phyloP scores from a whole-genome alignment of 2,888 invertebrate genomes.

The Cerastoderma edule region DNA sequence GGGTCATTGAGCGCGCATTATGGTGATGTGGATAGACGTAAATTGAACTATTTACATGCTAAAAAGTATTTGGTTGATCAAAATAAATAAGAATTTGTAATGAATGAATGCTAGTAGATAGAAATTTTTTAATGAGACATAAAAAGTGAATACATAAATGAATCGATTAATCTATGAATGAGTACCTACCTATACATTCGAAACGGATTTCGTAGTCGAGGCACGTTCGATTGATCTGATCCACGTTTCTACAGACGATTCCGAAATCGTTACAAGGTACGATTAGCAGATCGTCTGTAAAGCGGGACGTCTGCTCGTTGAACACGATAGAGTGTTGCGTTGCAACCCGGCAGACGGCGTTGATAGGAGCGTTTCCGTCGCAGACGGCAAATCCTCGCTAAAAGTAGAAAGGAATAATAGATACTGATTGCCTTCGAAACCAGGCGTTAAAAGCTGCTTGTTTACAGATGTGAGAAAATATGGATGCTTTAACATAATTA shows the following conservation, averaged over 20 bases:
- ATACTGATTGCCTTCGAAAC: not conserved
- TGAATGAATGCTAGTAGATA: too few species aligned
- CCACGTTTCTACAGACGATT: conserved; percentile 40
- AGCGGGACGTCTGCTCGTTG: conserved; percentile 32
- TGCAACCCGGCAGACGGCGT: conserved; percentile 46
- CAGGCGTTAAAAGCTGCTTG: too few species aligned
- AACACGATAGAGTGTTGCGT: conserved; percentile 32
- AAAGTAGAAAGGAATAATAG: conserved; percentile 18
- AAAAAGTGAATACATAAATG: too few species aligned
- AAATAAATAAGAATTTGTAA: too few species aligned
- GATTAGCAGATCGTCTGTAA: conserved; percentile 24
- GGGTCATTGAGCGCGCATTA: too few species aligned
- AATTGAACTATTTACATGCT: too few species aligned
- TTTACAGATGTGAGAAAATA: too few species aligned
- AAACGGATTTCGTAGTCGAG: conserved; percentile 53
- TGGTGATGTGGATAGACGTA: too few species aligned
- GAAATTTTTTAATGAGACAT: too few species aligned
- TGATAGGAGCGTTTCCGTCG: conserved; percentile 43
- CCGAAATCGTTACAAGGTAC: conserved; percentile 47
- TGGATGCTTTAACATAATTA: not conserved
- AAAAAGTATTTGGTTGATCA: too few species aligned
- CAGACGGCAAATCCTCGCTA: conserved; percentile 54
- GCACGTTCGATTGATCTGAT: conserved; percentile 44
- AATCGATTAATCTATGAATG: too few species aligned
- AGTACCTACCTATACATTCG: conserved; percentile 50